Evolutionary conservation across 2,888 invertebrate genomes (phyloP), one percentile per base, ranked within the genome.

Genomic region (Hartigia nigra): DNA sequence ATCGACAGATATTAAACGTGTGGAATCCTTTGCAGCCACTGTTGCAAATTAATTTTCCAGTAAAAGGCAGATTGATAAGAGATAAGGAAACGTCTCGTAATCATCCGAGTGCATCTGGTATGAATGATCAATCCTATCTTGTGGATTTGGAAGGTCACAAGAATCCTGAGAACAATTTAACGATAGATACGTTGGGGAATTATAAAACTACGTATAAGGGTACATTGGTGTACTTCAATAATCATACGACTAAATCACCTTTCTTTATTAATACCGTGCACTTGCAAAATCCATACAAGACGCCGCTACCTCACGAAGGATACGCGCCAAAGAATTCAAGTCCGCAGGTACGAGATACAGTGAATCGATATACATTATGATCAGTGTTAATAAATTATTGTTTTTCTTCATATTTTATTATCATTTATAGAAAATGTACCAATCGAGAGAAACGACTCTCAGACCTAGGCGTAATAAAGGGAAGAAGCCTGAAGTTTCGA

Each of bases 241-340:
- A 77, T 72, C 79, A 79, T 69, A 83, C 85, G 35, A 36, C 81
- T 0, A 76, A 77, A 23, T 77, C 82, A 12, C 85, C 86, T 1
- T 84, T 84, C 36, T 84, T 85, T 1, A 83, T 88, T 74, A 87
- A 88, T 74, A 87, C 86, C 3, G 75, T 88, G 31, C 87, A 88
- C 75, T 77, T 89, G 5, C 88, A 88, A 78, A 86, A 88, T 83
- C 84, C 85, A 12, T 88, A 89, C 78, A 86, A 78, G 76, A 75
- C 82, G 3, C 79, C 84, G 0, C 84, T 85, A 77, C 82, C 80
- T 36, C 76, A 86, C 74, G 88, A 89, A 31, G 87, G 86, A 70
- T 88, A 84, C 79, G 79, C 84, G 3, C n/a, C 82, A 4, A 78
- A 79, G 11, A 86, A 88, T 55, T 78, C 78, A 4, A 78, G 79